phyloP scores from a whole-genome alignment of 2,113 vertebrate species.

The Xenopus laevis region DNA sequence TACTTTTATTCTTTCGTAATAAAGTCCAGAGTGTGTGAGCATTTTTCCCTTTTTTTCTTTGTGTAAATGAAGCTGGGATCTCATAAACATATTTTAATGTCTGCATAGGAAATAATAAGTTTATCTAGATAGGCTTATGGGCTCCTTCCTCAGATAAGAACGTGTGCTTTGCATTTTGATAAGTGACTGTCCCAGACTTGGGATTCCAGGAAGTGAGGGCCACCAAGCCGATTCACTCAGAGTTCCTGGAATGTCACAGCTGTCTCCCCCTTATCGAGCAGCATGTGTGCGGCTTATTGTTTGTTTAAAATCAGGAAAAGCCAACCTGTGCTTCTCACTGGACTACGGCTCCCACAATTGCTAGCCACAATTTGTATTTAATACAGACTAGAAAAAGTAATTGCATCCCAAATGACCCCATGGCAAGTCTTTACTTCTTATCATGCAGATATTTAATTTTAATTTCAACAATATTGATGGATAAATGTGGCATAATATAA shows the following conservation, averaged over 20 bases:
- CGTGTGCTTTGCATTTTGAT: not conserved
- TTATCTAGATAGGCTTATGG: conserved; percentile 24
- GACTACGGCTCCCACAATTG: not conserved
- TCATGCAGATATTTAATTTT: no score
- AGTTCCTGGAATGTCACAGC: conserved; percentile 16
- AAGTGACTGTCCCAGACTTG: conserved; percentile 7
- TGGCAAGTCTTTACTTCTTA: no score
- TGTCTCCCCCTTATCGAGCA: not conserved
- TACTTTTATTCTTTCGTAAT: no score
- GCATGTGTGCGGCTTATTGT: not conserved
- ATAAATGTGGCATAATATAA: no score
- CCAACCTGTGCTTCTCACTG: not conserved
- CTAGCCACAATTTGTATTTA: no score
- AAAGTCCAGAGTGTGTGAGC: no score
- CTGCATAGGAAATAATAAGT: not conserved
- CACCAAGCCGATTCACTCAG: not conserved
- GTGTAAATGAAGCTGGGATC: not conserved
- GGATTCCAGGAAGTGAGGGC: conserved; percentile 8
- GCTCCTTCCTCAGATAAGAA: conserved; percentile 11
- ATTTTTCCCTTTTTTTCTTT: no score
- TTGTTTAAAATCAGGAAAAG: not conserved
- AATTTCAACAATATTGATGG: no score
- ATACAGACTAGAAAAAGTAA: no score
- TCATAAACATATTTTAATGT: not conserved
- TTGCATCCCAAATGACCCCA: no score